Base-by-base conservation (phyloP, 2,888 invertebrate genomes). In the Pyrrhosoma nymphula region DNA sequence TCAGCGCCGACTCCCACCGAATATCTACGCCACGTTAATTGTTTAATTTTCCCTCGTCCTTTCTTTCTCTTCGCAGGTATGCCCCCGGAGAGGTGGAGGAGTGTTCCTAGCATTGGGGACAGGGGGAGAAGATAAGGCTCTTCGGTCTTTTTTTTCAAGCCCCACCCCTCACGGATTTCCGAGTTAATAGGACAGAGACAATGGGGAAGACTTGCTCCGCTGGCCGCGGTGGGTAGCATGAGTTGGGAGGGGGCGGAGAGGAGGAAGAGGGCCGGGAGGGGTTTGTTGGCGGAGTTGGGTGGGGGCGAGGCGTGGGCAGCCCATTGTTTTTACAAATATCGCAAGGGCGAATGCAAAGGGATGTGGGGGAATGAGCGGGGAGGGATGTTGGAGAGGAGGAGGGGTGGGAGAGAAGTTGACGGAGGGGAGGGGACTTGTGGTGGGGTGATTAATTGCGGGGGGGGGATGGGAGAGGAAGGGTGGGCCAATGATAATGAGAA, bases 271-370 rank as follows among this genome's bases (percentile, higher is more conserved):
- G 95, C 96, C 96, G 95, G 96, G n/a, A n/a, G n/a, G n/a, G 96
- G 96, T 96, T 96, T 96, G 96, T 96, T 91, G 95, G 95, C 95
- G 95, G 95, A 95, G 95, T 96, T 95, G 96, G 95, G 96, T 96
- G 96, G 96, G 96, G 96, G 96, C 96, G 96, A 97, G 95, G 95
- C 56, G 95, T 95, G 69, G 88, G 88, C 95, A 75, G 95, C 63
- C 93, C 93, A 93, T 93, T 93, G 93, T 93, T 93, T 93, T 93
- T 93, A 93, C 93, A 93, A 93, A 93, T 93, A 93, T 93, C 93
- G 93, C 93, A 35, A 63, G 93, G 93, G 93, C 69, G 47, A 69
- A 93, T 93, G 69, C 93, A 93, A 93, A 69, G 63, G n/a, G n/a
- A n/a, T n/a, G n/a, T n/a, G n/a, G n/a, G n/a, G 93, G 89, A 55